Evolutionary conservation across 2,888 invertebrate species (phyloP), one percentile per base, ranked within the genome.

Genomic region (Perithous albicinctus): DNA sequence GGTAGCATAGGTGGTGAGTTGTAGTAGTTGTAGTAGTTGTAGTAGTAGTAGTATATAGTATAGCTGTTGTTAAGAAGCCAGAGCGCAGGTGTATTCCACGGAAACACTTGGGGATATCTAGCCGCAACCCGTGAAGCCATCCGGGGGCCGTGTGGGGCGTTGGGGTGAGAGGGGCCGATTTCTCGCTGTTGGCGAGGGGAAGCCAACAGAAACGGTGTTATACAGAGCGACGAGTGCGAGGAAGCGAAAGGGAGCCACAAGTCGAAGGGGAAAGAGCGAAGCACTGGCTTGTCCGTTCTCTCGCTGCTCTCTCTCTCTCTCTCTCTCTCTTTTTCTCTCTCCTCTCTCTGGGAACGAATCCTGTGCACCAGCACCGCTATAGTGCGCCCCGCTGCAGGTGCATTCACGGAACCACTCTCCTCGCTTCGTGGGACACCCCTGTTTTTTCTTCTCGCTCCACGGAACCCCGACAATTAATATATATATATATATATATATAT

Each of bases 401-500:
- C 80, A 84, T 81, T 83, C 82, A 80, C 80, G 80, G 83, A 83
- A 80, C 76, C 73, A 79, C 76, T 84, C 83, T 81, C 64, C 73
- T 82, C 82, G 84, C 80, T 84, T 82, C 80, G 82, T 73, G 77
- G 69, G 74, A 81, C 84, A 84, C 84, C 82, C 83, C 51, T 56
- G 80, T 70, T 72, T 74, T 72, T 59, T 64, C 75, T 76, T 43
- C 69, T 83, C 80, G 76, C 80, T 76, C 72, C 78, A 66, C 74
- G 69, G 59, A 82, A 74, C 75, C 76, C 46, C 75, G 38, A 73
- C 73, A 63, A 80, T 79, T 74, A 74, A 69, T 80, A 70, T 59
- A n/a, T n/a, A n/a, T n/a, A n/a, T n/a, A n/a, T n/a, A n/a, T n/a
- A n/a, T n/a, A n/a, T n/a, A n/a, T n/a, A n/a, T n/a, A n/a, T 63